A percentile compares a stretch with the other conserved stretches of the same genome.
Conservation (phyloP, 2,113 vertebrate genomes). For the Melospiza melodia region DNA sequence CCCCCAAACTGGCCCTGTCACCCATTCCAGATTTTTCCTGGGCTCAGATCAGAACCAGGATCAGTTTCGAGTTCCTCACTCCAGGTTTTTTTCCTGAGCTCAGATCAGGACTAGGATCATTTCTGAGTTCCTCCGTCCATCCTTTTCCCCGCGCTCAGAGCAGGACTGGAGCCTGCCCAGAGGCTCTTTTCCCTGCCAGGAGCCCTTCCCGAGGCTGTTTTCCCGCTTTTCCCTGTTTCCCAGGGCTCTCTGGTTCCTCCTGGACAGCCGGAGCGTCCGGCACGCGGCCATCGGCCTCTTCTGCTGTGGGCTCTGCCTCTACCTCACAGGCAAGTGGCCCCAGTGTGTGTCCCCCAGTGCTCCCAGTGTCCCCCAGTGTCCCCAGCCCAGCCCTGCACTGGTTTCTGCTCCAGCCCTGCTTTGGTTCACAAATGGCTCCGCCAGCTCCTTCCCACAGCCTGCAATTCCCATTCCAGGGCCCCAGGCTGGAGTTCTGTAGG, state of each 20-base stretch:
- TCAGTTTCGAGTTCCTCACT: too few species aligned
- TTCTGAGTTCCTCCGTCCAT: too few species aligned
- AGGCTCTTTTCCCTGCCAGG: background rate
- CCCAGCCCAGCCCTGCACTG: too few species aligned
- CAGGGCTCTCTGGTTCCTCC: conserved; percentile 90
- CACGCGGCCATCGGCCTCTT: conserved; percentile 87
- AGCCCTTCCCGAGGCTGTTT: too few species aligned
- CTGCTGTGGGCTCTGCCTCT: conserved; percentile 85
- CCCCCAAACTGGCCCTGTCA: too few species aligned
- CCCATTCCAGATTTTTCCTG: background rate
- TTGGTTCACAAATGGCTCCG: too few species aligned
- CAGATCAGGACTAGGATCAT: background rate
- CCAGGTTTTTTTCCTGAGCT: background rate
- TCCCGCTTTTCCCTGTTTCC: background rate
- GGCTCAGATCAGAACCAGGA: too few species aligned
- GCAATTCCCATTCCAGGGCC: too few species aligned
- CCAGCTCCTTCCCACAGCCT: too few species aligned
- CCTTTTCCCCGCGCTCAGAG: background rate
- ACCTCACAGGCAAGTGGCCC: conserved; percentile 82
- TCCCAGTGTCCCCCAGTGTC: too few species aligned
- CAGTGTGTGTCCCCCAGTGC: too few species aligned
- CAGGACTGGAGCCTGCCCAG: background rate
- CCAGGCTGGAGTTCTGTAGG: background rate
- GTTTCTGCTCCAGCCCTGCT: too few species aligned
- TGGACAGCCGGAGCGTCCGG: conserved; percentile 82